A percentile compares a stretch with the other conserved stretches of the same genome.
These are phyloP conservation scores for Ahaetulla prasina DNA, from an alignment of 2,113 vertebrate genomes.

Conservation along the genomic window DNA sequence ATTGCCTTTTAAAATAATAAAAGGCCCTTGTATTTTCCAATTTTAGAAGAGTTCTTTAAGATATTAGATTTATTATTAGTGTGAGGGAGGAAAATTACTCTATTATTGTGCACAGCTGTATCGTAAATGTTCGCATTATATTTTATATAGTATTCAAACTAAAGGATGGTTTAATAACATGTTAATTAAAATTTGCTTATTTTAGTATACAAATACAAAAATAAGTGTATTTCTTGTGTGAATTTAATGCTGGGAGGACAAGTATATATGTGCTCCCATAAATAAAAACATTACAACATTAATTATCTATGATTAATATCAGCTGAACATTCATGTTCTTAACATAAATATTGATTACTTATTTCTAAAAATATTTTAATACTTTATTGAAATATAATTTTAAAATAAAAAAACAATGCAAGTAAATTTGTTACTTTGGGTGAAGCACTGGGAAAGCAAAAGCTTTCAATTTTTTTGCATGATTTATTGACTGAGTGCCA, in stretches of 20 bases:
- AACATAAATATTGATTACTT: constrained; percentile 26
- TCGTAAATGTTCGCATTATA: not conserved
- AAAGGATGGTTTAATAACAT: constrained; percentile 26
- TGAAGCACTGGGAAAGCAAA: constrained; percentile 21
- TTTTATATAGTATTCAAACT: constrained; percentile 30
- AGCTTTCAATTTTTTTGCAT: constrained; percentile 9
- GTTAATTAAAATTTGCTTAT: constrained; percentile 53
- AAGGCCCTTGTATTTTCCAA: constrained; percentile 1
- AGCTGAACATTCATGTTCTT: constrained; percentile 6
- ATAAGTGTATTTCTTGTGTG: constrained; percentile 61
- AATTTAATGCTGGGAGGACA: constrained; percentile 30
- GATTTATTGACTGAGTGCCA: constrained; percentile 33
- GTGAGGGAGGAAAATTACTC: constrained; percentile 8
- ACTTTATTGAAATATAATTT: not conserved
- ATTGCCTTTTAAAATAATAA: constrained; percentile 30
- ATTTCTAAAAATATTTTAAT: constrained; percentile 18
- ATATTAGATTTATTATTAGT: constrained; percentile 25
- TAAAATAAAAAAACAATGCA: not conserved
- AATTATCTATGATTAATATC: constrained; percentile 12
- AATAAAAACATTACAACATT: constrained; percentile 14
- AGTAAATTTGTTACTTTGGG: not conserved
- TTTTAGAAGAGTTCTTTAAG: constrained; percentile 36
- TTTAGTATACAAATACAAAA: constrained; percentile 40
- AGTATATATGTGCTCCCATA: not conserved
- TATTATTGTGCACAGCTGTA: not conserved